Conservation (phyloP, 2,797 vertebrate species). For the Ibycter americanus region DNA sequence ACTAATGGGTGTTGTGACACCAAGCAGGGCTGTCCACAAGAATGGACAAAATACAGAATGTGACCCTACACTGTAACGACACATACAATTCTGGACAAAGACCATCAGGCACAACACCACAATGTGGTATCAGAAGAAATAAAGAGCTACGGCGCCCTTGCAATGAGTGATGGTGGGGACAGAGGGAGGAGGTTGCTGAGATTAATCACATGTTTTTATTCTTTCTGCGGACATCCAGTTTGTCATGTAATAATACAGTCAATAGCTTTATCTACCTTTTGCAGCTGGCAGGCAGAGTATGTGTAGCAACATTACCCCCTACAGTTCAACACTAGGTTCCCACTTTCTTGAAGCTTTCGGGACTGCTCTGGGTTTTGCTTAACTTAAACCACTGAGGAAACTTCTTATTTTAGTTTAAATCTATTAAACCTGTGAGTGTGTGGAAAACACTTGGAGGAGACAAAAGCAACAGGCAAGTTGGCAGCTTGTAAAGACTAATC, state of each 20-base stretch:
- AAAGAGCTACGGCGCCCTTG: background rate
- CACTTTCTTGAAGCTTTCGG: background rate
- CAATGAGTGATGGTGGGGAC: accelerated
- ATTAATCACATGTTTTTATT: background rate
- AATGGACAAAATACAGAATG: background rate
- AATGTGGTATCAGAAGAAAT: accelerated
- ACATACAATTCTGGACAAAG: background rate
- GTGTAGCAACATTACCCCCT: conserved; percentile 65
- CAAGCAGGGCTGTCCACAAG: background rate
- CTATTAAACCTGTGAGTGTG: background rate
- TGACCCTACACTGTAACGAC: background rate
- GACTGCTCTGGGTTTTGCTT: background rate
- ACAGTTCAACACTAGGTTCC: conserved; percentile 24
- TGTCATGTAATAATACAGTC: background rate
- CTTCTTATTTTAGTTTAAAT: background rate
- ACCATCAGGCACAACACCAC: accelerated
- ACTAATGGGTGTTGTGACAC: background rate
- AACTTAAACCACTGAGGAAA: background rate
- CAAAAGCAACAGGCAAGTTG: background rate
- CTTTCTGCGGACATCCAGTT: background rate
- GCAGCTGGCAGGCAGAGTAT: background rate
- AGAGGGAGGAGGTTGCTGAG: background rate
- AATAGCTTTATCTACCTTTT: conserved; percentile 5
- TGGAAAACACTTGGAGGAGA: background rate
- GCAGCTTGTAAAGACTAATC: background rate